phyloP scores from a whole-genome alignment of 2,888 invertebrate species.

The Nomada goodeniana region DNA sequence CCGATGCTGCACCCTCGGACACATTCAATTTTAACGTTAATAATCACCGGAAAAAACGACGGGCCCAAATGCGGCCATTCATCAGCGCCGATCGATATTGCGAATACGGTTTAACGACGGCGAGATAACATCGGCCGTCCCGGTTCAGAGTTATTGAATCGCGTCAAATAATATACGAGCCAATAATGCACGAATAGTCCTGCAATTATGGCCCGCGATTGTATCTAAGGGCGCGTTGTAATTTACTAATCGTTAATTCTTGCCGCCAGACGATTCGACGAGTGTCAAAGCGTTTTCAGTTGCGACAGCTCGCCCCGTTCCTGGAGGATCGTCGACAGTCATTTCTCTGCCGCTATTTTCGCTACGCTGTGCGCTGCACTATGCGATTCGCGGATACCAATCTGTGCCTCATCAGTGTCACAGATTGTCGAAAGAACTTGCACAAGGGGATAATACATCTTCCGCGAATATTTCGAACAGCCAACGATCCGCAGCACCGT shows the following conservation, averaged over 20 bases:
- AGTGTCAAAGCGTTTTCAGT: background rate
- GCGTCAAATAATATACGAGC: conserved; percentile 82
- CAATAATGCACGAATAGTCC: conserved; percentile 81
- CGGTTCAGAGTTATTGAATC: conserved; percentile 79
- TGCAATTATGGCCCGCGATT: conserved; percentile 77
- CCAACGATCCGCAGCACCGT: conserved; percentile 42
- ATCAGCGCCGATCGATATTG: conserved; percentile 80
- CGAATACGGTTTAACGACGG: conserved; percentile 79
- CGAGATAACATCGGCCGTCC: conserved; percentile 76
- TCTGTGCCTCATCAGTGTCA: too few species aligned
- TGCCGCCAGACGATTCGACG: conserved; percentile 36
- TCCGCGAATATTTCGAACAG: conserved; percentile 22
- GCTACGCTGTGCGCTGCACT: too few species aligned
- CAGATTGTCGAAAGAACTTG: background rate
- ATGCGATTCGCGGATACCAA: too few species aligned
- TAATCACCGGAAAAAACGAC: conserved; percentile 76
- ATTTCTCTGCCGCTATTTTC: too few species aligned
- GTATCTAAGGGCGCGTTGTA: conserved; percentile 75
- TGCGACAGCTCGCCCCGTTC: background rate
- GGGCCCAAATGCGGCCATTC: conserved; percentile 76
- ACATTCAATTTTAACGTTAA: conserved; percentile 80
- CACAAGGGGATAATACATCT: conserved; percentile 47
- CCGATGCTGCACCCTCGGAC: conserved; percentile 35
- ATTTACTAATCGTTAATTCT: conserved; percentile 75
- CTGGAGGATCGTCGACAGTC: too few species aligned